Evolutionary conservation across 2,888 invertebrate genomes (phyloP), one percentile per base, ranked within the genome.

Genomic region (Callyntrura sp.): DNA sequence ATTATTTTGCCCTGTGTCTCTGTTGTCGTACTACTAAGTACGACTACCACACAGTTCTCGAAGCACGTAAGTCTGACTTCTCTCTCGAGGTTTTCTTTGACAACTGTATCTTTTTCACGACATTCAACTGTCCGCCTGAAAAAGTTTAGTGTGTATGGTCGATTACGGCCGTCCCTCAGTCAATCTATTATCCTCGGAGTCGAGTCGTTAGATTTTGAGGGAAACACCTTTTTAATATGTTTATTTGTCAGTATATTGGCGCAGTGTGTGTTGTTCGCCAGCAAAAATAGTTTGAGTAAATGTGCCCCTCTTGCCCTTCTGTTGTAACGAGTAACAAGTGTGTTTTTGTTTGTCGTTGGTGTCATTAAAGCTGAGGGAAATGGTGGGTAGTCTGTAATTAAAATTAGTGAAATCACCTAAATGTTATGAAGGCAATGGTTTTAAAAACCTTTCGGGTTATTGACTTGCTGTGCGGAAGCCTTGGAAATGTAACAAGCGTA

Each of bases 31-130:
- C 35, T 43, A 68, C 68, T 1, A n/a, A n/a, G n/a, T n/a, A n/a
- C n/a, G n/a, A n/a, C 68, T 35, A 68, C 35, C 35, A 6, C 35
- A 35, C 35, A 6, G 6, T 35, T 43, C 65, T 3, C 17, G 43
- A n/a, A 43, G 35, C 8, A n/a, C 0, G 6, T 14, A 28, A 68
- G 17, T 17, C 35, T 35, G 2, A 8, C 43, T 65, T 35, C 65
- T 14, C 65, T 14, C 51, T 76, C 17, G 35, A 81, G 65, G 23
- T 28, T 65, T 23, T 73, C 51, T 88, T 88, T 88, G 87, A 88
- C 87, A 88, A 88, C 82, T 88, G 87, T 82, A 88, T 76, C 76
- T 51, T 76, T 43, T 57, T 88, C 86, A 45, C 85, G 51, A 45
- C 65, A 76, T 76, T 65, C 51, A 68, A 68, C 57, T 43, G 79